A percentile compares a stretch with the other conserved stretches of the same genome.
phyloP scores from a whole-genome alignment of 1,140 invertebrate species.

The Doryteuthis pealeii region DNA sequence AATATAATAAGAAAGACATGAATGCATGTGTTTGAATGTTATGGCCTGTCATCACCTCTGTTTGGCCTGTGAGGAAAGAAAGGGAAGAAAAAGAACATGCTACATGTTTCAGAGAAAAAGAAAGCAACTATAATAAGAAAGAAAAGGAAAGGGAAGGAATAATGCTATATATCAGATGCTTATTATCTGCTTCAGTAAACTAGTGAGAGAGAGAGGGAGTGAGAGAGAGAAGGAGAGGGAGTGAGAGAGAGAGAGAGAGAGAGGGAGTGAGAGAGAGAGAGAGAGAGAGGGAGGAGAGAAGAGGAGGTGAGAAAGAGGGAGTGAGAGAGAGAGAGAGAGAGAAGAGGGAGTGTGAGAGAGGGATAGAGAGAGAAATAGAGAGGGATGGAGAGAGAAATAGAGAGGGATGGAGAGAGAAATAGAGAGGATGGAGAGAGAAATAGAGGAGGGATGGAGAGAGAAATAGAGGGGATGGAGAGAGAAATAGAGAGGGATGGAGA shows the following conservation, averaged over 20 bases:
- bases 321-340: constrained; percentile 8
- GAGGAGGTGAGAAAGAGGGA: background rate
- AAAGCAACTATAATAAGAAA: too few species aligned
- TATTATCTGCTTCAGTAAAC: too few species aligned
- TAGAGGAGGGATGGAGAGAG: too few species aligned
- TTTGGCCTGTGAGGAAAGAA: too few species aligned
- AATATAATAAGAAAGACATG: too few species aligned
- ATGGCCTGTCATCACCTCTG: too few species aligned
- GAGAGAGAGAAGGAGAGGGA: background rate
- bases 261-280: background rate
- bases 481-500: constrained; percentile 20
- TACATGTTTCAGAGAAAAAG: too few species aligned
- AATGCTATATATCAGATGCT: background rate
- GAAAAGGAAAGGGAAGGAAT: background rate
- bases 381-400: too few species aligned
- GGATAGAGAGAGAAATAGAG: constrained; percentile 9
- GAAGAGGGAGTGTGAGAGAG: constrained; percentile 16
- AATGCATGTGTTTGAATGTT: too few species aligned
- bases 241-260: constrained; percentile 6
- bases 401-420: too few species aligned
- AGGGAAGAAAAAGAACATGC: too few species aligned
- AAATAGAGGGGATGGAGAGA: background rate
- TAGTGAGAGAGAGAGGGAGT: constrained; percentile 15
- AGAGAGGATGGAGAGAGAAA: too few species aligned
- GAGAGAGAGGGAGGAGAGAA: background rate